A percentile compares a stretch with the other conserved stretches of the same genome.
Evolutionary conservation across 2,113 vertebrate species (phyloP).

Genomic region (Sarotherodon lohbergeri): DNA sequence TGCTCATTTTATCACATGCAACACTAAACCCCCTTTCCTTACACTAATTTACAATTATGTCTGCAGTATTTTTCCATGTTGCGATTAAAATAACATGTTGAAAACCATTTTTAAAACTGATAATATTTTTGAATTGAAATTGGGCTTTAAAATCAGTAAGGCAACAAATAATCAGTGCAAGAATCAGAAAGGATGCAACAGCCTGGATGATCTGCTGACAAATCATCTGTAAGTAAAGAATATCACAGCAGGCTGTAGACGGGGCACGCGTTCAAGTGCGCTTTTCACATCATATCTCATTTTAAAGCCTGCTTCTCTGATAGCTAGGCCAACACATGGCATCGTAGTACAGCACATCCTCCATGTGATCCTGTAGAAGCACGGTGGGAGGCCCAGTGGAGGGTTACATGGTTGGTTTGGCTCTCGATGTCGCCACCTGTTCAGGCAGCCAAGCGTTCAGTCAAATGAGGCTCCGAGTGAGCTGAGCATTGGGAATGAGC

Average conservation of each 20-base stretch:
- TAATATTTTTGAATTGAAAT: background rate
- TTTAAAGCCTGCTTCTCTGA: background rate
- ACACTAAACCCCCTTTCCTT: background rate
- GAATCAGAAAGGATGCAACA: background rate
- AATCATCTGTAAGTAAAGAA: background rate
- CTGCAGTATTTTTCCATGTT: background rate
- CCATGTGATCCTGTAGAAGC: background rate
- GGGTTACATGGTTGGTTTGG: slow-evolving; percentile 39
- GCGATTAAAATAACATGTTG: background rate
- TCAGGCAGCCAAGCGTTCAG: slow-evolving; percentile 44
- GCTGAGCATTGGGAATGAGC: slow-evolving; percentile 30
- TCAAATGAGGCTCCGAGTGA: slow-evolving; percentile 51
- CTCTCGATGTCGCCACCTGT: slow-evolving; percentile 54
- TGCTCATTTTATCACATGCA: background rate
- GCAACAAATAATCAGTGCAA: background rate
- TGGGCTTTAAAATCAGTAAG: background rate
- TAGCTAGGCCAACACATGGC: background rate
- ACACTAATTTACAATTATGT: background rate
- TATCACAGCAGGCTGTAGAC: background rate
- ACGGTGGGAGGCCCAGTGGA: slow-evolving; percentile 1
- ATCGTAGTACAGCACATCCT: slow-evolving; percentile 12
- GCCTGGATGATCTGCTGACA: background rate
- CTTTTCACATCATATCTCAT: background rate
- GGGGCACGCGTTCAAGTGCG: background rate
- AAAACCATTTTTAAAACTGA: background rate